Base-by-base conservation (phyloP, 2,113 vertebrate genomes). In the Anolis sagrei region DNA sequence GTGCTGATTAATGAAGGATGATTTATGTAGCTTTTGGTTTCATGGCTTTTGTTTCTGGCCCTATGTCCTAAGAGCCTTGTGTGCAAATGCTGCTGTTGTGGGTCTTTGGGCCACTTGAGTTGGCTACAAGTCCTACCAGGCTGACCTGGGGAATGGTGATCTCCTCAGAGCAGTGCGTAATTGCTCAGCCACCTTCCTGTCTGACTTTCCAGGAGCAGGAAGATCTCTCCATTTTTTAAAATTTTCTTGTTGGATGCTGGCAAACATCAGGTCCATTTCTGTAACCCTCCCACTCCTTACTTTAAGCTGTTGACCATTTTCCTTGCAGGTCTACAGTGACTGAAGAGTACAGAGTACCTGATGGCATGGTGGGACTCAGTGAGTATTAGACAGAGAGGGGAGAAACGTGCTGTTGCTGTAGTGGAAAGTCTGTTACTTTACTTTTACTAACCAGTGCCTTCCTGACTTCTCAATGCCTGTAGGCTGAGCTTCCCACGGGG, bases 331-430 rank as follows among this genome's bases (percentile, higher is more conserved):
- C 97, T 23, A 95, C 97, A 2, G 89, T 98, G 89, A 97, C 97
- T 13, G 98, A 98, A 88, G 98, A 99, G 83, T 98, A 97, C 94
- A 95, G 96, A 68, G 98, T 99, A 27, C 98, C 98, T 0, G 98
- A 99, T 2, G 95, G 97, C 94, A 99, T 99, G 98, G 98, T 99
- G 29, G 98, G 98, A 86, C 97, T 99, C 27, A 98, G 98, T 99
- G 92, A 98, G 98, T 99, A 93, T 90, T 51, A 54, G 39, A 36
- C 69, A 70, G 77, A 54, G 86, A 79, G 68, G 78, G 72, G 54
- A 80, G 85, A 44, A 62, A 44, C 77, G 64, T 49, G 49, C 49
- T 23, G 44, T 75, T n/a, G 39, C 76, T 10, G 0, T 39, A 85
- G 72, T 34, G 34, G 72, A 62, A 77, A 88, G 87, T 16, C 62